Base-by-base conservation (phyloP, 2,888 invertebrate species). In the Pollenia griseotomentosa region DNA sequence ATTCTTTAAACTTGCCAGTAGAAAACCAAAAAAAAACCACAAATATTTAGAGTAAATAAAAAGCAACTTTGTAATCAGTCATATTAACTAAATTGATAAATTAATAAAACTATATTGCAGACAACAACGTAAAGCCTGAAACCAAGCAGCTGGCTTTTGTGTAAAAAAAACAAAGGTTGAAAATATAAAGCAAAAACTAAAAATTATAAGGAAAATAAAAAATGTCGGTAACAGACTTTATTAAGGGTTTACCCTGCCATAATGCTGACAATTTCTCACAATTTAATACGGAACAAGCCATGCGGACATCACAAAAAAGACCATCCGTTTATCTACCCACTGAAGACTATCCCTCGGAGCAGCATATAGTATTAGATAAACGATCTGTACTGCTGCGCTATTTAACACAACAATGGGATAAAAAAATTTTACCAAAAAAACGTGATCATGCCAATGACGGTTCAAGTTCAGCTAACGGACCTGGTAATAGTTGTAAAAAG, bases 311-410 rank as follows among this genome's bases (percentile, higher is more conserved):
- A 90, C 95, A 97, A 48, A 97, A 97, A 94, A 95, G 97, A 91
- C 98, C 98, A 66, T 97, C 98, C 33, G 97, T 98, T 83, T 98
- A 98, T 94, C 95, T 99, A 89, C 97, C 98, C 65, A 98, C 98
- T 59, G 97, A 97, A 94, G 98, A 98, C 92, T 96, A 97, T 92
- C 97, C 98, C 89, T 97, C 98, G 73, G 98, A 98, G 94, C 98
- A 98, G 97, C 97, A 98, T 90, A 99, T 99, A 92, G 98, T 98
- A 61, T 98, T 98, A 92, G 99, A 99, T 94, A 98, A 98, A 94
- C 97, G 98, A 68, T 98, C 98, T 92, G 98, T 99, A 91, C 94
- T 99, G 84, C 94, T 99, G 91, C 96, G 98, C 94, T 99, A 98
- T 94, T 95, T 99, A 88, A 98, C 98, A 91, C 98, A 98, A 91